Evolutionary conservation across 2,113 vertebrate genomes (phyloP).

Genomic region (Phylloscopus trochiloides): DNA sequence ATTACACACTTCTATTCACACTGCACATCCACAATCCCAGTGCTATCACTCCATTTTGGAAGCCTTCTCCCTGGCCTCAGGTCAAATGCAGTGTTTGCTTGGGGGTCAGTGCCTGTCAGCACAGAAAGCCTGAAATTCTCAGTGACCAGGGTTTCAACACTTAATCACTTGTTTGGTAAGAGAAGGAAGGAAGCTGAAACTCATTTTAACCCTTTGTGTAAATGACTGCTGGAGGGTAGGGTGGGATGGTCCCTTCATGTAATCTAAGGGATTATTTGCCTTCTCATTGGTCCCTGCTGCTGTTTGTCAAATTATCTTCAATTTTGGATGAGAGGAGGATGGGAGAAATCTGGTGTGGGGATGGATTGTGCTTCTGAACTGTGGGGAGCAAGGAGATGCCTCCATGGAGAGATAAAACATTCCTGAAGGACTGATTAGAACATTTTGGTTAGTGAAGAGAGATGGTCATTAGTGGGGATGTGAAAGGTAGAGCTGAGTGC

Average conservation of each 20-base stretch:
- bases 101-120: too few species aligned
- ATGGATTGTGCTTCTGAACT: background rate
- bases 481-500: background rate
- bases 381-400: background rate
- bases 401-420: background rate
- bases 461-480: background rate
- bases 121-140: too few species aligned
- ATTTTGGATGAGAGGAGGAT: background rate
- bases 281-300: background rate
- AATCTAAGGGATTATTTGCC: fast-evolving
- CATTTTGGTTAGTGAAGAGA: background rate
- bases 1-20: too few species aligned
- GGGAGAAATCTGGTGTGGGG: background rate
- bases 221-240: background rate
- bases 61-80: too few species aligned
- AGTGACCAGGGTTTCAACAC: too few species aligned
- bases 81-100: too few species aligned
- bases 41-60: too few species aligned
- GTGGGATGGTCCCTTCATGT: background rate
- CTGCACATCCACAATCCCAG: too few species aligned
- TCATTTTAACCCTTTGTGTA: background rate
- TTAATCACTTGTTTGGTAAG: background rate
- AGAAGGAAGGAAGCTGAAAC: background rate
- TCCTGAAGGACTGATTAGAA: background rate
- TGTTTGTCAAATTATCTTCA: background rate